A percentile compares a stretch with the other conserved stretches of the same genome.
phyloP scores from a whole-genome alignment of 2,888 invertebrate species.

The Caenorhabditis doughertyi region DNA sequence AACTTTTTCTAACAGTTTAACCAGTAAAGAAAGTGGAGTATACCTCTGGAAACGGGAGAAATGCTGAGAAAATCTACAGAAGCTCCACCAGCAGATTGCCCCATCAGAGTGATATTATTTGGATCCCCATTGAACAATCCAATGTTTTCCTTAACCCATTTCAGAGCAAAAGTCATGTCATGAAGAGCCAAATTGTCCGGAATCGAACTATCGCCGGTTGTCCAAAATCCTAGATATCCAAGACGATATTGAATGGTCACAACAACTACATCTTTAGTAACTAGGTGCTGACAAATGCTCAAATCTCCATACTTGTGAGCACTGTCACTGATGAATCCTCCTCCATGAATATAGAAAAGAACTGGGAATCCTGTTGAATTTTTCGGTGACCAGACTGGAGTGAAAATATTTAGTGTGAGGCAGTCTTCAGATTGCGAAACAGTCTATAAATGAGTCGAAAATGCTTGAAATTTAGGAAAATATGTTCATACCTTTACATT shows the following conservation, averaged over 20 bases:
- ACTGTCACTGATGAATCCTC: conserved; percentile 69
- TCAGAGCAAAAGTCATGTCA: conserved; percentile 70
- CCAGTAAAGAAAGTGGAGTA: background rate
- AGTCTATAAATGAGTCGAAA: background rate
- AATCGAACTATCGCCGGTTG: conserved; percentile 68
- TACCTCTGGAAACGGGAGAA: conserved; percentile 69
- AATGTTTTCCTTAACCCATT: conserved; percentile 71
- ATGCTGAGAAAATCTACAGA: conserved; percentile 69
- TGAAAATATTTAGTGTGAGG: conserved; percentile 72
- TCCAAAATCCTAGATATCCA: conserved; percentile 73
- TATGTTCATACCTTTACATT: conserved; percentile 38
- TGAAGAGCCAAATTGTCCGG: conserved; percentile 71
- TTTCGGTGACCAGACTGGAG: conserved; percentile 68
- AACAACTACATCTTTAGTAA: conserved; percentile 70
- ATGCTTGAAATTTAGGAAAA: background rate
- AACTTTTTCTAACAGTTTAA: background rate
- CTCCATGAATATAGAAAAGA: conserved; percentile 72
- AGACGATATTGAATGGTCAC: conserved; percentile 76
- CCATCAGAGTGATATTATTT: conserved; percentile 71
- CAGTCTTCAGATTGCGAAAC: conserved; percentile 69
- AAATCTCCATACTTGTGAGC: conserved; percentile 70
- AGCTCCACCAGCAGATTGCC: conserved; percentile 71
- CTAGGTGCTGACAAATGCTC: conserved; percentile 68
- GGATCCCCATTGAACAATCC: conserved; percentile 65
- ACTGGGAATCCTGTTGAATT: conserved; percentile 68